These are phyloP conservation scores for Hexactinellida sp. DNA, from an alignment of 37 sponge, comb jelly and placozoan genomes.

Conservation along the genomic window DNA sequence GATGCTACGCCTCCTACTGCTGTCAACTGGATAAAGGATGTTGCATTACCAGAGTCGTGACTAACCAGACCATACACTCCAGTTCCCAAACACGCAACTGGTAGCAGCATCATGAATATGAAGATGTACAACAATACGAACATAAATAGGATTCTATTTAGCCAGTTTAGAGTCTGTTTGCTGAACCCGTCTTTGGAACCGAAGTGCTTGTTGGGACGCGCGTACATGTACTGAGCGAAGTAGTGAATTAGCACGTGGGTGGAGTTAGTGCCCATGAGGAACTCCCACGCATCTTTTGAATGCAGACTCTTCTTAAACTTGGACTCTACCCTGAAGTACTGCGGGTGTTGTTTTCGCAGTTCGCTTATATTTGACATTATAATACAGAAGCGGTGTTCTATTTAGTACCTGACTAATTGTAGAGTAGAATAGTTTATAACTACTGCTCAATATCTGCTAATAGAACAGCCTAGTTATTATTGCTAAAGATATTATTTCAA, in stretches of 20 bases:
- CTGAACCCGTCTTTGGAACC: neutral
- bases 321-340: neutral
- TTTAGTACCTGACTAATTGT: too few relatives aligned
- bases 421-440: too few relatives aligned
- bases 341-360: neutral
- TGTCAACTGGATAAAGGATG: neutral
- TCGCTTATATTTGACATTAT: neutral
- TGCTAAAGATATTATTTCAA: too few relatives aligned
- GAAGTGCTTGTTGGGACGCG: neutral
- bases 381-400: too few relatives aligned
- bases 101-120: neutral
- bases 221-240: neutral
- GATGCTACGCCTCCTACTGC: neutral
- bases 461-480: too few relatives aligned
- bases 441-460: too few relatives aligned
- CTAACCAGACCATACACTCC: neutral
- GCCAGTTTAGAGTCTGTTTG: slow-evolving; percentile 11
- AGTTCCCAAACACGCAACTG: neutral
- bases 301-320: neutral
- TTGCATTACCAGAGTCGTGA: neutral
- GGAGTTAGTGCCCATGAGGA: neutral
- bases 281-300: neutral
- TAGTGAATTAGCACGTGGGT: slow-evolving; percentile 5
- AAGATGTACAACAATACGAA: neutral
- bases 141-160: neutral